Conservation (phyloP, 1,140 invertebrate species). For the Odontomachus brunneus region DNA sequence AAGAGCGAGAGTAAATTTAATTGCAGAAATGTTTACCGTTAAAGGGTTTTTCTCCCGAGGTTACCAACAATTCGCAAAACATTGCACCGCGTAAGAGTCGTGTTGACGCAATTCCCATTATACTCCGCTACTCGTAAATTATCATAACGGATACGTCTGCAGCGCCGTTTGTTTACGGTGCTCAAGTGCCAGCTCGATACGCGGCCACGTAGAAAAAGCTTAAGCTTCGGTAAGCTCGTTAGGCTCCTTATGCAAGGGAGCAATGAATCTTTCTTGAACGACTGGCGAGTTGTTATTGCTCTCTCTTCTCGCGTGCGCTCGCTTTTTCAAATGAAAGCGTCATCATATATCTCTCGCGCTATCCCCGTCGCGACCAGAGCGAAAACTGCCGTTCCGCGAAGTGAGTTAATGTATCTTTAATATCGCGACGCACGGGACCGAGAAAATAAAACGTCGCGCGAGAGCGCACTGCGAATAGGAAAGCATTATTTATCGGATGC, state of each 20-base stretch:
- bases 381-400: conserved; percentile 26
- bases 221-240: conserved; percentile 48
- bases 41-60: not conserved
- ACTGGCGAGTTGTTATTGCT: conserved; percentile 48
- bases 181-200: conserved; percentile 28
- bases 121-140: conserved; percentile 12
- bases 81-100: not conserved
- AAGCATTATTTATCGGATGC: conserved; percentile 39
- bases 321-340: conserved; percentile 26
- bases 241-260: conserved; percentile 27
- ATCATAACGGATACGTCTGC: conserved; percentile 1
- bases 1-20: not conserved
- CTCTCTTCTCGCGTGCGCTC: not conserved
- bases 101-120: conserved; percentile 11
- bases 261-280: conserved; percentile 55
- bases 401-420: conserved; percentile 57
- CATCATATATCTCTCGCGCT: conserved; percentile 47
- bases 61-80: not conserved
- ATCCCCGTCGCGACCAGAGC: conserved; percentile 30
- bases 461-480: not conserved
- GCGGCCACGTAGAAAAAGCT: conserved; percentile 17
- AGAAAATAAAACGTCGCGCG: not conserved
- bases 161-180: not conserved
- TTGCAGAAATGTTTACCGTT: not conserved
- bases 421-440: conserved; percentile 2